A percentile compares a stretch with the other conserved stretches of the same genome.
Evolutionary conservation across 1,140 invertebrate species (phyloP).

Genomic region (Hesperophylax magnus): DNA sequence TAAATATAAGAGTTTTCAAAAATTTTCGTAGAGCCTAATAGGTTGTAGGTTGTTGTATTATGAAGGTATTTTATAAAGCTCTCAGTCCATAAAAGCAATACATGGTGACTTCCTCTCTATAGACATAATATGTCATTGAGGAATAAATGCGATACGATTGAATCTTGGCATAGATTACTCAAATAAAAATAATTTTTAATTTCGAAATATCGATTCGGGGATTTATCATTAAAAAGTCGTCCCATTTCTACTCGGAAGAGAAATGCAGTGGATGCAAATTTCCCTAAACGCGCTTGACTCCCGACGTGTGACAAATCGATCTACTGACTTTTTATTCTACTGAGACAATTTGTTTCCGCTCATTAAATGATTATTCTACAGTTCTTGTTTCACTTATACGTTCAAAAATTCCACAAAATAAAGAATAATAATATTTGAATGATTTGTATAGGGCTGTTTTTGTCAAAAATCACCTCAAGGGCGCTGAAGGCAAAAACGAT

Average conservation of each 20-base stretch:
- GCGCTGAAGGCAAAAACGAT: too few species aligned
- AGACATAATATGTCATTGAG: background rate
- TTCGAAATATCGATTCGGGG: background rate
- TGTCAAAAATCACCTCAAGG: too few species aligned
- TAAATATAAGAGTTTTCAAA: too few species aligned
- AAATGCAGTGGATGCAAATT: background rate
- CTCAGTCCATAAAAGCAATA: too few species aligned
- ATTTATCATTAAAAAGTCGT: too few species aligned
- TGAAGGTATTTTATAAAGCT: too few species aligned
- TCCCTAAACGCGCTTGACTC: background rate
- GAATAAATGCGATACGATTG: background rate
- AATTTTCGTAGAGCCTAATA: too few species aligned
- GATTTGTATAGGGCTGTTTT: too few species aligned
- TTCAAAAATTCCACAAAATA: too few species aligned
- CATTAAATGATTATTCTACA: background rate
- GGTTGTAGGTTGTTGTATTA: too few species aligned
- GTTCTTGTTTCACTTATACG: background rate
- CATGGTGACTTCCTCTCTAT: too few species aligned
- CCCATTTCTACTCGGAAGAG: background rate
- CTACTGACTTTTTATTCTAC: background rate
- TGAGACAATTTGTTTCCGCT: background rate
- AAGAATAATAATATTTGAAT: too few species aligned
- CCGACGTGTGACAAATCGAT: constrained; percentile 8
- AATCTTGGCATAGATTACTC: background rate
- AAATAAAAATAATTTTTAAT: background rate